These are phyloP conservation scores for Callipepla squamata DNA, from an alignment of 2,113 vertebrate genomes.

Conservation along the genomic window DNA sequence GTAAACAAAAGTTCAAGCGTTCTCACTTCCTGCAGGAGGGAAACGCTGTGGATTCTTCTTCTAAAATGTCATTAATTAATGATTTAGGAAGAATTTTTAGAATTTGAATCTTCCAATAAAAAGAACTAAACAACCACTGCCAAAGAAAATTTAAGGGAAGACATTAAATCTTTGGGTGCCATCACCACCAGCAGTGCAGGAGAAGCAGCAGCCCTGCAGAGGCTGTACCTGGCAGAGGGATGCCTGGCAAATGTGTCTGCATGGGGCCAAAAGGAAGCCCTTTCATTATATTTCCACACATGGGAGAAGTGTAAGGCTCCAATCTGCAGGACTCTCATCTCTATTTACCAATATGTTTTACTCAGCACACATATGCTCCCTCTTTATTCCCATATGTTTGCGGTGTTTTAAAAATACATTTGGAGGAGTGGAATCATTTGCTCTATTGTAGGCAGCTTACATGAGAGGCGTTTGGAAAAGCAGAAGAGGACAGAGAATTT, in stretches of 20 bases:
- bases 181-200: neutral
- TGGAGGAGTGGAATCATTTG: neutral
- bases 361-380: slow-evolving; percentile 58
- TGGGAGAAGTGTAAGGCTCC: slow-evolving; percentile 8
- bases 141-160: neutral
- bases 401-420: neutral
- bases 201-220: neutral
- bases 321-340: slow-evolving; percentile 1
- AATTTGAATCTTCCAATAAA: neutral
- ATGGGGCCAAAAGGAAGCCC: neutral
- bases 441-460: neutral
- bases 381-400: slow-evolving; percentile 67
- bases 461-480: neutral
- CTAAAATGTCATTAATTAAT: neutral
- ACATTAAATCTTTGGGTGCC: neutral
- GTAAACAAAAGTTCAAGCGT: neutral
- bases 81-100: neutral
- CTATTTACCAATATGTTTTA: slow-evolving; percentile 54
- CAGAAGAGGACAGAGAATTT: neutral
- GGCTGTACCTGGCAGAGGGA: neutral
- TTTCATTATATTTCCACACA: neutral
- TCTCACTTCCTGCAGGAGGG: neutral
- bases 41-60: neutral
- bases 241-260: neutral
- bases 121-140: neutral